Conservation (phyloP, 2,888 invertebrate species). For the Nymphalis urticae region DNA sequence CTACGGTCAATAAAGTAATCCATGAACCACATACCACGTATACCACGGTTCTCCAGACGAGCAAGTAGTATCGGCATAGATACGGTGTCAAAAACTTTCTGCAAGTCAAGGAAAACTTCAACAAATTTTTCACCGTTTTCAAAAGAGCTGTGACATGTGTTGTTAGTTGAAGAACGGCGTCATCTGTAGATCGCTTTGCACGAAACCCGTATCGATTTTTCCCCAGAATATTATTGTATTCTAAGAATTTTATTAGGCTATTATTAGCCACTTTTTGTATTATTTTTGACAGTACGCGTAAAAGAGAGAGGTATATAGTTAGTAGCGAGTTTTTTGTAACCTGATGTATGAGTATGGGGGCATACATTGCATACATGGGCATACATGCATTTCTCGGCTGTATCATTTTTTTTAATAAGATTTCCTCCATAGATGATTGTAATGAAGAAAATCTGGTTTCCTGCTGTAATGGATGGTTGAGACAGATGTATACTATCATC, state of each 20-base stretch:
- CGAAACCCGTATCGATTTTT: constrained; percentile 5
- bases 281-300: background rate
- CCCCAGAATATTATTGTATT: background rate
- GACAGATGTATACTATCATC: too few species aligned
- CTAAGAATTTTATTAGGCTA: background rate
- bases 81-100: background rate
- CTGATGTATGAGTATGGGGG: too few species aligned
- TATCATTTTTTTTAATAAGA: too few species aligned
- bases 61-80: background rate
- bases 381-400: too few species aligned
- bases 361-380: too few species aligned
- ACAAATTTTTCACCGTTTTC: too few species aligned
- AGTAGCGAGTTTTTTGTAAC: background rate
- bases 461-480: too few species aligned
- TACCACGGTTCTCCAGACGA: background rate
- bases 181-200: constrained; percentile 1
- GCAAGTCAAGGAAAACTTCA: constrained; percentile 1
- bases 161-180: background rate
- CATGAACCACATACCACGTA: background rate
- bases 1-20: background rate
- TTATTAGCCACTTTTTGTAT: background rate
- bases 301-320: background rate
- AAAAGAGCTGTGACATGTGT: background rate
- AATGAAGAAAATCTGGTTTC: too few species aligned
- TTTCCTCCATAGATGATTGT: too few species aligned